Evolutionary conservation across 2,113 vertebrate genomes (phyloP).

Genomic region (Mobula hypostoma): DNA sequence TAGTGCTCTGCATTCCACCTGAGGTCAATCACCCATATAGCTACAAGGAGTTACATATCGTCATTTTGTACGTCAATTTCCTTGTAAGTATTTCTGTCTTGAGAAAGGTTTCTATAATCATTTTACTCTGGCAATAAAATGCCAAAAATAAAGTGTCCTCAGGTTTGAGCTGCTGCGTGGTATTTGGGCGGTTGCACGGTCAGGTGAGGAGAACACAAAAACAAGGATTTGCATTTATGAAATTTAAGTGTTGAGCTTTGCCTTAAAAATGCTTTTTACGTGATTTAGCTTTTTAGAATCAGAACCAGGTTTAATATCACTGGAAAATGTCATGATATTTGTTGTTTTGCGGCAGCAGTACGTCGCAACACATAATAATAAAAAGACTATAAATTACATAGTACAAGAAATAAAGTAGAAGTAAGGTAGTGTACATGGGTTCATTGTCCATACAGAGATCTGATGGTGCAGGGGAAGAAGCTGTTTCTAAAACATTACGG

Average conservation of each 20-base stretch:
- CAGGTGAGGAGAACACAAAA: background rate
- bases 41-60: background rate
- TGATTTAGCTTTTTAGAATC: too few relatives aligned
- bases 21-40: background rate
- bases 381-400: too few relatives aligned
- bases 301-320: too few relatives aligned
- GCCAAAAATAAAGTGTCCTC: background rate
- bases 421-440: too few relatives aligned
- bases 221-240: background rate
- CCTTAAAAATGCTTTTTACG: background rate
- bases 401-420: too few relatives aligned
- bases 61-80: background rate
- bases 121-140: background rate
- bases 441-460: too few relatives aligned
- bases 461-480: too few relatives aligned
- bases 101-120: background rate
- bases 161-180: background rate
- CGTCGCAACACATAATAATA: too few relatives aligned
- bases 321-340: too few relatives aligned
- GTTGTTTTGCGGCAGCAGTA: too few relatives aligned
- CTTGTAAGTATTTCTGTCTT: background rate
- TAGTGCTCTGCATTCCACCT: background rate
- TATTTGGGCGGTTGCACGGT: background rate
- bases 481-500: too few relatives aligned
- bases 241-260: background rate